Percentiles rank a stretch among this genome's conserved stretches.
Evolutionary conservation across 2,797 vertebrate genomes (phyloP).

Genomic region (Sebastes flavidus): DNA sequence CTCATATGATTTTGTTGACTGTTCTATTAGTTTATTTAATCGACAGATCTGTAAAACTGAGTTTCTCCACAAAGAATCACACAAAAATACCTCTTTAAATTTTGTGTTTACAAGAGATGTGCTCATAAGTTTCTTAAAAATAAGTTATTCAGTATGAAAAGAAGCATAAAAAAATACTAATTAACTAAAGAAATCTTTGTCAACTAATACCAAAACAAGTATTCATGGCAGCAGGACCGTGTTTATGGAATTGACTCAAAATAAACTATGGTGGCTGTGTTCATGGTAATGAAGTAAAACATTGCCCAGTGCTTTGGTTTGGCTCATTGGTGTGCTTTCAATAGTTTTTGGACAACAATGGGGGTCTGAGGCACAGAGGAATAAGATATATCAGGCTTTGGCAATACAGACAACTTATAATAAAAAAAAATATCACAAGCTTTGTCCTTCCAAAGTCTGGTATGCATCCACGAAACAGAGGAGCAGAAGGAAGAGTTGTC

Average conservation of each 20-base stretch:
- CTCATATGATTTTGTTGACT: too few relatives aligned
- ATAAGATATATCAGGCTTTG: neutral
- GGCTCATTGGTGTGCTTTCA: neutral
- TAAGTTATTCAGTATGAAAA: neutral
- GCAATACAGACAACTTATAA: neutral
- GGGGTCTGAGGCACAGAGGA: neutral
- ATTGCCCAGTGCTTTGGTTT: neutral
- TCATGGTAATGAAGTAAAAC: neutral
- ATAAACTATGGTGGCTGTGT: neutral
- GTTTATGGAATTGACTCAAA: neutral
- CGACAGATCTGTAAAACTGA: too few relatives aligned
- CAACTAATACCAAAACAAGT: too few relatives aligned
- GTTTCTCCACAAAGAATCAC: neutral
- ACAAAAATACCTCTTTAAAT: neutral
- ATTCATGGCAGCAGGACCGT: fast-evolving
- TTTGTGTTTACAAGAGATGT: neutral
- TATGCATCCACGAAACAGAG: slow-evolving; percentile 46
- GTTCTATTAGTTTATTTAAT: too few relatives aligned
- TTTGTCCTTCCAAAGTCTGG: slow-evolving; percentile 69
- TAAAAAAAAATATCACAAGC: neutral
- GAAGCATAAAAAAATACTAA: neutral
- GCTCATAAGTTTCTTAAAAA: neutral
- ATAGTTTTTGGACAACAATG: too few relatives aligned
- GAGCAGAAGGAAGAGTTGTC: slow-evolving; percentile 10
- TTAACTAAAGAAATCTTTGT: too few relatives aligned